These are phyloP conservation scores for Acrocephalus arundinaceus DNA, from an alignment of 2,113 vertebrate species.

Conservation along the genomic window DNA sequence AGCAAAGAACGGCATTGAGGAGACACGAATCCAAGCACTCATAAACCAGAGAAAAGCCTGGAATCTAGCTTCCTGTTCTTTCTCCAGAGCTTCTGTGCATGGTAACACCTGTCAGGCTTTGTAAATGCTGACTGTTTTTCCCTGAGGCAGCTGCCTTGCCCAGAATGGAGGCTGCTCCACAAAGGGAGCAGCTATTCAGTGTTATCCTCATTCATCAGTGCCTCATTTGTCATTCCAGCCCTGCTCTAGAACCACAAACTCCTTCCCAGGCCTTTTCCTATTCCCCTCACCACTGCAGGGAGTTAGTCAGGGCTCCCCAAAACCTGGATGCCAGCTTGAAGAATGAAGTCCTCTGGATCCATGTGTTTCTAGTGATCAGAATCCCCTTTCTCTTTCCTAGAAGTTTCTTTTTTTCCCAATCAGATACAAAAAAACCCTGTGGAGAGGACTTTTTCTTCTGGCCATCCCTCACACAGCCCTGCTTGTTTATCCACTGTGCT, in stretches of 20 bases:
- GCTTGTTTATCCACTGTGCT: background rate
- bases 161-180: background rate
- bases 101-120: background rate
- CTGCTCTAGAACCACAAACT: background rate
- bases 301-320: background rate
- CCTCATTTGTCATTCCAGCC: background rate
- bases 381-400: background rate
- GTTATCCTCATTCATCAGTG: background rate
- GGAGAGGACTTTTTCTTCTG: background rate
- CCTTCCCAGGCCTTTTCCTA: background rate
- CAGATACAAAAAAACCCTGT: background rate
- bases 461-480: background rate
- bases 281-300: accelerated
- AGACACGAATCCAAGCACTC: background rate
- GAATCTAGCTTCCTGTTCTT: background rate
- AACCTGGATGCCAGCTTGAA: background rate
- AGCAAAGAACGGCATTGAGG: background rate
- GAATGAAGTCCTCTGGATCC: background rate
- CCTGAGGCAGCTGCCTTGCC: background rate
- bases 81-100: background rate
- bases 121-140: background rate
- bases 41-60: background rate
- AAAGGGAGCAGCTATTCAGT: background rate
- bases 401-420: background rate
- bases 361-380: background rate